Base-by-base conservation (phyloP, 2,113 vertebrate genomes). In the Centropus unirufus region DNA sequence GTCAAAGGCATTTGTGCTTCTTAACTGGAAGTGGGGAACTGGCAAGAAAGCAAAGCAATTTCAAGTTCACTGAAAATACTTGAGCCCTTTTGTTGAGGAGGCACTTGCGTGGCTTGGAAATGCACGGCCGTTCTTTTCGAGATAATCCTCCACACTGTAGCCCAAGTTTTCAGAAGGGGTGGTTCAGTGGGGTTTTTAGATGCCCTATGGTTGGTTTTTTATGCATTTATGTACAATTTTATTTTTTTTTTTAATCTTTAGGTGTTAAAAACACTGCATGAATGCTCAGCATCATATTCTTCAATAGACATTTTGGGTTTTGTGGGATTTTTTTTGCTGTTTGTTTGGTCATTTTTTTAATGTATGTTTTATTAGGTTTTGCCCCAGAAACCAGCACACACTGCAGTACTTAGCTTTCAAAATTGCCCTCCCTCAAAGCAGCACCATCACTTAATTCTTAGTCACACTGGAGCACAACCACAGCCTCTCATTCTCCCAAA, bases 1-100 rank as follows among this genome's bases (percentile, higher is more conserved):
- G 42, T 30, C 66, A 72, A 79, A 73, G 39, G n/a, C 1, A 0
- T 26, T 49, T 2, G 0, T 6, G 8, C 54, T 44, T 75, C 57
- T 84, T 58, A 64, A 66, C 19, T 5, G 13, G 44, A 81, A 26
- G 44, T 59, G 27, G 26, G 68, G 29, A 83, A 78, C 0, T 20
- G 24, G 39, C 15, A 49, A 74, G 42, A 51, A 58, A 7, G 24
- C 9, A 52, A 84, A 80, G 32, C 27, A 27, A 62, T 39, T 62
- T n/a, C 61, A 39, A 68, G 27, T 44, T 75, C 47, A 44, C 22
- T 39, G n/a, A 78, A 64, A 87, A 74, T 5, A 12, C 9, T 16
- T 39, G 30, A 78, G 27, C 17, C 29, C 39, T 61, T 40, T 3
- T 64, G 39, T 13, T 70, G 27, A 90, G 75, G 55, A 3, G 10